Evolutionary conservation across 2,797 vertebrate species (phyloP), one percentile per base, ranked within the genome.

Genomic region (Sciaenops ocellatus): DNA sequence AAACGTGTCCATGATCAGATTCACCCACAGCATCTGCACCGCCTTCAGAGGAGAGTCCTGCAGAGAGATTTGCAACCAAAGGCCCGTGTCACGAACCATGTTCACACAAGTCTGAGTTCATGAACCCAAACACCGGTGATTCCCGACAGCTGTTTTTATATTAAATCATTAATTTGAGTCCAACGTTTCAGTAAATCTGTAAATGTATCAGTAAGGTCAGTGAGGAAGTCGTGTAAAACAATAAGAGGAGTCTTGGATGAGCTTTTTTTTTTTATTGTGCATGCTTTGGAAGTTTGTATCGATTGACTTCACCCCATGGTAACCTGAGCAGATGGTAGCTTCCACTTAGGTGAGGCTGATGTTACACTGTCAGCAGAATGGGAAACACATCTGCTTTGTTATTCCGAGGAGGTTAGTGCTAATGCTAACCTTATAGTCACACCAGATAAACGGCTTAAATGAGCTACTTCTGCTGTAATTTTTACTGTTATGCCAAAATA

Each of bases 11-110:
- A 98, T 98, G 91, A 98, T 98, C 76, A 98, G 94, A 85, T 98
- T 98, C 82, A 98, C 97, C 97, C 97, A 98, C 60, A 98, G 91
- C 97, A 98, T 98, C 93, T 98, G 97, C 60, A 98, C 97, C 0
- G 97, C 97, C 93, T 98, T 98, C 87, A 98, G 87, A 55, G 92
- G 93, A 73, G 91, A 92, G 80, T 93, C 92, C 92, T 93, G 84
- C 73, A 69, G 52, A 84, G 56, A 81, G 42, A 76, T 64, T 34
- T 17, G 17, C 34, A 52, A 20, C 24, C 57, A 75, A 24, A 67
- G 44, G 18, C 22, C 26, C 7, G 44, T 28, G 20, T 85, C 69
- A 84, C 26, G 3, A 56, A 60, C 34, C 42, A 17, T 6, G 72
- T 34, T 72, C 44, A 15, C 5, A 13, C 16, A 20, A 48, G 28